Evolutionary conservation across 2,797 vertebrate species (phyloP), one percentile per base, ranked within the genome.

Genomic region (Salmo trutta): DNA sequence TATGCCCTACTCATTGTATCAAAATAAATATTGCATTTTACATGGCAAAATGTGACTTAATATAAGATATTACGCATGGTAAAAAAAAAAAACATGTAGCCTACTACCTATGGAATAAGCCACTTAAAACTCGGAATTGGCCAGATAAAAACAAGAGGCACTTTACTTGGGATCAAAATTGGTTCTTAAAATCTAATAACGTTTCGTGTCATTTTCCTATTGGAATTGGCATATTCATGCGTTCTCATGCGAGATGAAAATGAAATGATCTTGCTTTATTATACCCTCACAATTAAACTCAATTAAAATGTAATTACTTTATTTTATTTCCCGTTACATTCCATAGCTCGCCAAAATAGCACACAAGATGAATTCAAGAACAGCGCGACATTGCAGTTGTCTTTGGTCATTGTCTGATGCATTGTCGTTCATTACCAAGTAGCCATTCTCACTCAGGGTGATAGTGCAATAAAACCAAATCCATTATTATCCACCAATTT

Each of bases 401-500:
- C 67, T 77, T 74, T 80, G 77, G 73, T 75, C 59, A 62, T 77
- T 21, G 69, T 78, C 59, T 81, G 75, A 85, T 77, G 66, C 74
- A 75, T 79, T 71, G 74, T 68, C 77, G 41, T 83, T 83, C 83
- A 84, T 83, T 82, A 84, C 75, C 17, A 33, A 8, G 59, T 64
- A 24, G 59, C 21, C 59, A 69, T 82, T 29, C 29, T 24, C 27
- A 47, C 29, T 24, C 27, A 47, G 73, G 92, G 93, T 88, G 85
- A 90, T 90, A 90, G 84, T 92, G 86, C 92, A 94, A 94, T 95
- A 95, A 95, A 95, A 93, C 90, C 91, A 91, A 93, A 93, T 93
- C 91, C 93, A 94, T 95, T 59, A 95, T 94, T 95, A 95, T 93
- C 93, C 94, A 93, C 89, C 93, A 94, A 93, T 95, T 94, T 93